Base-by-base conservation (phyloP, 2,113 vertebrate species). In the Montifringilla adamsi region DNA sequence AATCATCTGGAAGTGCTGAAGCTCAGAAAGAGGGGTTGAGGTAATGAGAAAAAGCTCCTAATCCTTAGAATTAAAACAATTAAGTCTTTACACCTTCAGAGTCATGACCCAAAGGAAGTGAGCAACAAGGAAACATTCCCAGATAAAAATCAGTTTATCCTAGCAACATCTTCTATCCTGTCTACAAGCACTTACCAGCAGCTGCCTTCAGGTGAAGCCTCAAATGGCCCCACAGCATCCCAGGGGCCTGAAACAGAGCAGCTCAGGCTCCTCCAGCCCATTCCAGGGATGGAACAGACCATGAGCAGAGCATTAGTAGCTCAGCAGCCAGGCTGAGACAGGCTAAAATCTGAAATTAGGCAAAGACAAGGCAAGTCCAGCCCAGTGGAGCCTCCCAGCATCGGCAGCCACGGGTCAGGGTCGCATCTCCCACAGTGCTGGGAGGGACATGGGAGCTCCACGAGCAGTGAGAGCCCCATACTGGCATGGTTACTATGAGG, bases 211-310 rank as follows among this genome's bases (percentile, higher is more conserved):
- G 62, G 23, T 55, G 30, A 85, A 49, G 14, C 58, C 31, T 30
- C 20, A 63, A 59, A 44, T 1, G 13, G 39, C 49, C 64, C 62
- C 67, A 52, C 15, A 49, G 49, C 63, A 84, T 8, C 41, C 23
- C 46, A 43, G 0, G 0, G 68, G 31, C 19, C 62, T 41, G 17
- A 50, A 88, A 75, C 1, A 72, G 70, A 47, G 50, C 1, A 5
- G 46, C 55, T 72, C 77, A 64, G 73, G 27, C 13, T 52, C 24
- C 68, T 84, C 55, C 81, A 74, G 16, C 31, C 39, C 84, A 82
- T 67, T 26, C 84, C 46, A 64, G 46, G 24, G 27, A 47, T 8
- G 17, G 23, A 60, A 60, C 41, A 92, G 59, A 55, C 44, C 68
- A 77, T 0, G 6, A 68, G 35, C 35, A 76, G 37, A 59, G 49